phyloP scores from a whole-genome alignment of 2,797 vertebrate genomes.

The Channa striata region DNA sequence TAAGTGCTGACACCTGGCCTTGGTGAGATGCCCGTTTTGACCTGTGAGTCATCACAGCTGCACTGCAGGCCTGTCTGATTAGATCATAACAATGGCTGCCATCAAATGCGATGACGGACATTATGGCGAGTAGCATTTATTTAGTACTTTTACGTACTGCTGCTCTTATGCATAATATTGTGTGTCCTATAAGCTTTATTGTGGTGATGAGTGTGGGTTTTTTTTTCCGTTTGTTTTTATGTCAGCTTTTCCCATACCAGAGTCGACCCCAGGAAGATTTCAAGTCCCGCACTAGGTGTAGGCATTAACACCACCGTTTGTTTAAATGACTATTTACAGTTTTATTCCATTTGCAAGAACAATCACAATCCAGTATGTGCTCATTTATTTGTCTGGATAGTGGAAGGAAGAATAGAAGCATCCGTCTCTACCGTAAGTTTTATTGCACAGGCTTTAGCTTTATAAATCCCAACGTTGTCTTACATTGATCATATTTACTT shows the following conservation, averaged over 20 bases:
- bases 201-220: background rate
- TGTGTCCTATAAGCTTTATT: constrained; percentile 1
- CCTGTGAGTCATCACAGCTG: constrained; percentile 49
- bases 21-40: constrained; percentile 41
- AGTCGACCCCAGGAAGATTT: background rate
- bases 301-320: background rate
- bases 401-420: background rate
- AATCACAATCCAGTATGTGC: background rate
- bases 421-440: constrained; percentile 1
- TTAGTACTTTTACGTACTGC: constrained; percentile 6
- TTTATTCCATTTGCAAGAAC: constrained; percentile 6
- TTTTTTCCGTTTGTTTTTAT: too few species aligned
- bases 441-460: background rate
- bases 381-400: background rate
- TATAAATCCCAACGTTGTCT: constrained; percentile 5
- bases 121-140: background rate
- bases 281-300: constrained; percentile 9
- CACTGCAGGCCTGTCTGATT: constrained; percentile 23
- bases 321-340: constrained; percentile 24
- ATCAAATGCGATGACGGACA: constrained; percentile 22
- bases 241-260: too few species aligned
- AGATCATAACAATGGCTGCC: constrained; percentile 14
- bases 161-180: background rate
- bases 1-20: constrained; percentile 42
- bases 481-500: constrained; percentile 21